These are phyloP conservation scores for Drosophila basisetae DNA, from an alignment of 2,888 invertebrate genomes.

Conservation along the genomic window DNA sequence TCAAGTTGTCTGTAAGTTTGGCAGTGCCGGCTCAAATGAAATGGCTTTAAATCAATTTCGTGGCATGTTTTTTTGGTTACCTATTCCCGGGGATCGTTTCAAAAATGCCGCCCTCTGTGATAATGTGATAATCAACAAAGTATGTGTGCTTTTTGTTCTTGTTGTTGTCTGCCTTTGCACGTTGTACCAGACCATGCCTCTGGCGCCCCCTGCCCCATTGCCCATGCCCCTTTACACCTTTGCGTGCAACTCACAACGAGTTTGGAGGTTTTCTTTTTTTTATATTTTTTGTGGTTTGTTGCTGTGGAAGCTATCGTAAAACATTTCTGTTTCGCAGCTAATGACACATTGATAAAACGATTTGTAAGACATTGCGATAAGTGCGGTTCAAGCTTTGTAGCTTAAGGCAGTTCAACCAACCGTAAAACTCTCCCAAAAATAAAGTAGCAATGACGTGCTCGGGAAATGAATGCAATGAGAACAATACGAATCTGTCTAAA, in stretches of 20 bases:
- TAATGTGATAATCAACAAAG: conserved; percentile 68
- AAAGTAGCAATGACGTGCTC: conserved; percentile 27
- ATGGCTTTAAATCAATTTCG: conserved; percentile 70
- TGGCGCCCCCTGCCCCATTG: neutral
- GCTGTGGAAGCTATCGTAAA: conserved; percentile 65
- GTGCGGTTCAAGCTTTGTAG: conserved; percentile 78
- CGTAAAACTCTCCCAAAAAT: conserved; percentile 23
- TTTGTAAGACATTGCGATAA: conserved; percentile 81
- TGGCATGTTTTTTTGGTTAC: conserved; percentile 57
- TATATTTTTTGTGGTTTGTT: conserved; percentile 9
- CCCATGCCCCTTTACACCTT: neutral
- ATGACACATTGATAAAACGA: conserved; percentile 81
- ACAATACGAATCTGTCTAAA: neutral
- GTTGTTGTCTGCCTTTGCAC: conserved; percentile 36
- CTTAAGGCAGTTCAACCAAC: conserved; percentile 59
- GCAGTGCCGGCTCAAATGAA: conserved; percentile 63
- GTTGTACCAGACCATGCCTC: neutral
- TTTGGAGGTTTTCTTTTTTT: conserved; percentile 2
- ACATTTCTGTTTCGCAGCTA: conserved; percentile 72
- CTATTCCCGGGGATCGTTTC: conserved; percentile 41
- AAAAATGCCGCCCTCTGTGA: conserved; percentile 63
- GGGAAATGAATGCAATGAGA: conserved; percentile 28
- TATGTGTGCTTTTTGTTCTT: conserved; percentile 34
- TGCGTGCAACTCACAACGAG: conserved; percentile 8
- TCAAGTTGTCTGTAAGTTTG: conserved; percentile 66